Evolutionary conservation across 2,113 vertebrate genomes (phyloP), one percentile per base, ranked within the genome.

Genomic region (Hemiscyllium ocellatum): DNA sequence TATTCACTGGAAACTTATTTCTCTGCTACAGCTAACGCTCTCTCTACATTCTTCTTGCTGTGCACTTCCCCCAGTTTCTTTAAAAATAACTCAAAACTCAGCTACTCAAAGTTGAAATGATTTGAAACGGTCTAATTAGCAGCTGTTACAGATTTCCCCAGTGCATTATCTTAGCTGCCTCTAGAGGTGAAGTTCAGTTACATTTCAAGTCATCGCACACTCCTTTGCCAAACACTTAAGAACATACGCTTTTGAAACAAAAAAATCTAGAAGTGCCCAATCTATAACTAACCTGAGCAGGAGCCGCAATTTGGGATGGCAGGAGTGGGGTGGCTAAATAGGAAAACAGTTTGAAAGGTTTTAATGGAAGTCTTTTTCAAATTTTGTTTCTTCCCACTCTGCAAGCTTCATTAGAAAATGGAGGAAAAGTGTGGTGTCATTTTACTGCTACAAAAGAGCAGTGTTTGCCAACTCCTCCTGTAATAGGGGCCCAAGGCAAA

Each of bases 341-440:
- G 29, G n/a, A 70, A 69, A 72, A 80, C 52, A 96, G 95, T 96
- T 96, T 96, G 96, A 96, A 96, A 96, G 96, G 96, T 96, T 97
- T 96, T 96, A 97, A 96, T 96, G 96, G 96, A 66, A 97, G 96
- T 65, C 96, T 96, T 96, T 97, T 97, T 97, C 96, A 97, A 97
- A 97, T 97, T 97, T 96, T 97, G 97, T 97, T 97, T 97, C 96
- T 97, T 97, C 97, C 97, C 97, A 97, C 97, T 97, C 97, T 86
- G 97, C 96, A 96, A 97, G 97, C 97, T 97, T 97, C 97, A 96
- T 96, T 96, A 97, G 97, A 97, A 97, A 97, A 97, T 96, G 96
- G 96, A 97, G 97, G 97, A 97, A 97, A 96, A 97, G 97, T 97
- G 97, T 96, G 97, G 96, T 97, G 97, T 97, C 97, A 97, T 97